phyloP scores from a whole-genome alignment of 2,888 invertebrate genomes.

The Linyphia triangularis region DNA sequence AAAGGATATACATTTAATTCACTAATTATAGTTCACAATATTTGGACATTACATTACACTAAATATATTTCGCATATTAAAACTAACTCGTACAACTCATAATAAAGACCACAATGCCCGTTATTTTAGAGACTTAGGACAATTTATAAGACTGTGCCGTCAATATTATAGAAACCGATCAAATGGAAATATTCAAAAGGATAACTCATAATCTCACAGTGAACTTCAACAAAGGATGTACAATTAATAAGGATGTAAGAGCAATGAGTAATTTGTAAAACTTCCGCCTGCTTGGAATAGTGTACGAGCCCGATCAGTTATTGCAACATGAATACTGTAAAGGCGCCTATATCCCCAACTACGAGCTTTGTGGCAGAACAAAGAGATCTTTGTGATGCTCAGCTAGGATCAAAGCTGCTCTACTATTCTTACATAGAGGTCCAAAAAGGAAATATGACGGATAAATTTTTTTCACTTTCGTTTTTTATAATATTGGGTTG shows the following conservation, averaged over 20 bases:
- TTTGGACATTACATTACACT: too few relatives aligned
- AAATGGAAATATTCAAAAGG: too few relatives aligned
- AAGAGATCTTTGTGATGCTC: slow-evolving; percentile 18
- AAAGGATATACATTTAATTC: too few relatives aligned
- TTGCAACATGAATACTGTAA: slow-evolving; percentile 22
- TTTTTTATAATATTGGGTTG: too few relatives aligned
- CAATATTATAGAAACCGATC: too few relatives aligned
- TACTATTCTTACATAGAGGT: neutral
- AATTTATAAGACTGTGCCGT: too few relatives aligned
- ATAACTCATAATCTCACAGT: neutral
- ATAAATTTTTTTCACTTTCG: too few relatives aligned
- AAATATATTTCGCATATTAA: too few relatives aligned
- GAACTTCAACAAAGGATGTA: slow-evolving; percentile 57
- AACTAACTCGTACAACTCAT: too few relatives aligned
- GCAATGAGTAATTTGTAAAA: slow-evolving; percentile 48
- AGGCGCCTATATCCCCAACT: slow-evolving; percentile 9
- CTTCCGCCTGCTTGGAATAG: slow-evolving; percentile 45
- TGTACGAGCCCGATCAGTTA: neutral
- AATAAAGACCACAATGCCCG: too few relatives aligned
- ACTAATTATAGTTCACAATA: too few relatives aligned
- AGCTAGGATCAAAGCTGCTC: neutral
- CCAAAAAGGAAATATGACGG: slow-evolving; percentile 17
- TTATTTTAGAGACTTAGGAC: too few relatives aligned
- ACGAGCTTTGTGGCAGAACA: slow-evolving; percentile 4
- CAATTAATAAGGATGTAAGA: slow-evolving; percentile 65